Conservation (phyloP, 2,797 vertebrate species). For the Rhabdophis nuchalis region DNA sequence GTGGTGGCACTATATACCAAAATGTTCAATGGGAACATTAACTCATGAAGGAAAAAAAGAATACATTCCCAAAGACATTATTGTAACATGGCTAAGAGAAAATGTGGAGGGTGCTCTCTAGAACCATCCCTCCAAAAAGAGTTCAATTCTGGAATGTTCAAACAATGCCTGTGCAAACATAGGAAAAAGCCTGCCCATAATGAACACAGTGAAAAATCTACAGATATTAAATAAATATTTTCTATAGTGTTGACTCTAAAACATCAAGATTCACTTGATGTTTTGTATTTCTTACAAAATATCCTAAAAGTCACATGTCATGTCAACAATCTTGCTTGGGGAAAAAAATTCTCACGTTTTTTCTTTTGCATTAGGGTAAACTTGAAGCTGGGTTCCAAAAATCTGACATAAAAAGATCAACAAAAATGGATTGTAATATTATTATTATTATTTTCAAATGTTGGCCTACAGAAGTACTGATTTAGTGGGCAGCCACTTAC, state of each 20-base stretch:
- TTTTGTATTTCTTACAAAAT: not conserved
- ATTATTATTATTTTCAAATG: not conserved
- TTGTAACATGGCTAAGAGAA: not conserved
- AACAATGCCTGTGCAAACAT: not conserved
- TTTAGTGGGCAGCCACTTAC: slow-evolving; percentile 8
- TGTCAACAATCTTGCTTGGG: not conserved
- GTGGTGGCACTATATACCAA: not conserved
- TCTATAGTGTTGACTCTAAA: not conserved
- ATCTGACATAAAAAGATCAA: not conserved
- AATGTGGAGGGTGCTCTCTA: not conserved
- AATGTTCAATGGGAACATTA: not conserved
- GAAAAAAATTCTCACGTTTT: not conserved
- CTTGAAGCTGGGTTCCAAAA: not conserved
- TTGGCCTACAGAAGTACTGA: not conserved
- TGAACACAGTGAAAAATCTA: not conserved
- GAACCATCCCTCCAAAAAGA: not conserved
- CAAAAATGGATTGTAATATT: not conserved
- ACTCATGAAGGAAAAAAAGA: not conserved
- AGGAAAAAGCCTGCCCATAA: not conserved
- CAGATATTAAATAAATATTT: not conserved
- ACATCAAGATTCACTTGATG: not conserved
- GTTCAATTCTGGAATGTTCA: not conserved
- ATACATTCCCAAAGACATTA: not conserved
- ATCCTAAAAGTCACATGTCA: not conserved
- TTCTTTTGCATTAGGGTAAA: not conserved